Evolutionary conservation across 37 sponge, comb jelly and placozoan species (phyloP).

Genomic region (Cladorhizidae sp.): DNA sequence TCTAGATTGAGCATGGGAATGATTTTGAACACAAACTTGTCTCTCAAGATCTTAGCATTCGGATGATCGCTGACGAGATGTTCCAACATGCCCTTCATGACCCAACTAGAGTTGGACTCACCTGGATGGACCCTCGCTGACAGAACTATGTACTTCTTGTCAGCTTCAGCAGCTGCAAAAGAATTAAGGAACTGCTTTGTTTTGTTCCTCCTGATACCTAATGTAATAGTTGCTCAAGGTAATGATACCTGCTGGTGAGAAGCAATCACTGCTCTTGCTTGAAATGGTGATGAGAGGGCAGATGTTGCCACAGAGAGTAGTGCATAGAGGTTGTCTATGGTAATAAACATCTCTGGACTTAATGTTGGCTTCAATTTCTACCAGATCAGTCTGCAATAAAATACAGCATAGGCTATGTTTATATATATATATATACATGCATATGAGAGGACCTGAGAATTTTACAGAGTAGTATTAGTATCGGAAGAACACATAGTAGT

Average conservation of each 20-base stretch:
- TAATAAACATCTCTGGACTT: background rate
- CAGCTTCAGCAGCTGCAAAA: constrained; percentile 51
- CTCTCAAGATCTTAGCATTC: constrained; percentile 75
- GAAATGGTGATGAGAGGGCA: constrained; percentile 83
- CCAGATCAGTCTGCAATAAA: background rate
- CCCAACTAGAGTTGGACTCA: constrained; percentile 85
- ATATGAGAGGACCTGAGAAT: too few relatives aligned
- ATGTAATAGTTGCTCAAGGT: background rate
- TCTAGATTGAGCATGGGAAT: constrained; percentile 96
- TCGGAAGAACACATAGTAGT: too few relatives aligned
- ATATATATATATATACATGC: too few relatives aligned
- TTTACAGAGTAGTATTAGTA: too few relatives aligned
- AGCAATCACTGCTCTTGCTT: background rate
- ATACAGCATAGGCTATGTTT: too few relatives aligned
- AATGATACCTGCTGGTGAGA: background rate
- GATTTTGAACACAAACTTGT: constrained; percentile 81
- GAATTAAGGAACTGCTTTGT: background rate
- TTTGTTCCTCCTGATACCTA: background rate
- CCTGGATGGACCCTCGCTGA: constrained; percentile 84
- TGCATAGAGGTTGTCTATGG: constrained; percentile 50
- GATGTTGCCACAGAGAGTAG: constrained; percentile 76
- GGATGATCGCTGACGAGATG: constrained; percentile 37
- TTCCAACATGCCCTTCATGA: constrained; percentile 71
- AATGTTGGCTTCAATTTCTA: background rate
- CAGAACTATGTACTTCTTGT: constrained; percentile 2